Evolutionary conservation across 2,797 vertebrate species (phyloP).

Genomic region (Hypotaenidia philippensis): DNA sequence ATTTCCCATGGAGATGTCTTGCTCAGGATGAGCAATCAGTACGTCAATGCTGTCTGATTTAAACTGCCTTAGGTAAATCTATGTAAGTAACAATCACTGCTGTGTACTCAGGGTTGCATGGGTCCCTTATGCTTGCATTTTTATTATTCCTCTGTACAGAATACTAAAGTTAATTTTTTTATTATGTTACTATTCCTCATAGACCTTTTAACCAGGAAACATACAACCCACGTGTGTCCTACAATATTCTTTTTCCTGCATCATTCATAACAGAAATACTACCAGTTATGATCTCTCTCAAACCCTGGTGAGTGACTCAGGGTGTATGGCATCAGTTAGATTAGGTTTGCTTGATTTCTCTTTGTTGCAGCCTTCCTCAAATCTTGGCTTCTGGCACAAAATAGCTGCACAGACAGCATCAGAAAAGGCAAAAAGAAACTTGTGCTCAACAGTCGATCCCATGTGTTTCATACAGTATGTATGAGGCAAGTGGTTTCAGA

Average conservation of each 20-base stretch:
- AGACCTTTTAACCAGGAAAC: not conserved
- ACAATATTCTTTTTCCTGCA: not conserved
- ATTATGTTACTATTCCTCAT: not conserved
- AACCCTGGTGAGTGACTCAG: not conserved
- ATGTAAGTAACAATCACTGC: not conserved
- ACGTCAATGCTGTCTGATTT: not conserved
- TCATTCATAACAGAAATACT: not conserved
- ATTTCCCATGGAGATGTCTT: not conserved
- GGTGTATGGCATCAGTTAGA: not conserved
- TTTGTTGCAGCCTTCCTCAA: not conserved
- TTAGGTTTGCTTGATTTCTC: not conserved
- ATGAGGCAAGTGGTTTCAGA: not conserved
- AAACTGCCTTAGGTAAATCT: not conserved
- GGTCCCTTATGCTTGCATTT: not conserved
- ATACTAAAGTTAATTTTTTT: no score
- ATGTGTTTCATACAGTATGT: not conserved
- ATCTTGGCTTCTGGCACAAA: not conserved
- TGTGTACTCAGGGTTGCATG: not conserved
- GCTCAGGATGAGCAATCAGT: not conserved
- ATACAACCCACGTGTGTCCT: rapidly evolving
- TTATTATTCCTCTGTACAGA: not conserved
- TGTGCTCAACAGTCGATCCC: not conserved
- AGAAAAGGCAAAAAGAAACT: not conserved
- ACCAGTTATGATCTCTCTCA: not conserved
- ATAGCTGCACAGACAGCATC: not conserved